Percentiles rank a stretch among this genome's conserved stretches.
These are phyloP conservation scores for Endomychus coccineus DNA, from an alignment of 2,888 invertebrate genomes.

Conservation along the genomic window DNA sequence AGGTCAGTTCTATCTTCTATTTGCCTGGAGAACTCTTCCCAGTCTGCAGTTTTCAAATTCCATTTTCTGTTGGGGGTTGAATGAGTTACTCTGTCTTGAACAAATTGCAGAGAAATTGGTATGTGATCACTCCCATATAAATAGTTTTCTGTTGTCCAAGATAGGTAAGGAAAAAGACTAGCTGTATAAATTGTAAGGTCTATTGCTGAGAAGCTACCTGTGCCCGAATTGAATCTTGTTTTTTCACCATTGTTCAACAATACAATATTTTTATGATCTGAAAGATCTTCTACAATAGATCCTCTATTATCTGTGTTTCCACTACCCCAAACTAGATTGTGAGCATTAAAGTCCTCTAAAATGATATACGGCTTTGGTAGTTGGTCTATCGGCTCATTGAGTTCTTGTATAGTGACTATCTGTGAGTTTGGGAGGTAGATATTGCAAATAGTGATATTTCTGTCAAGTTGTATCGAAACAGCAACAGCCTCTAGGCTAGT, in stretches of 20 bases:
- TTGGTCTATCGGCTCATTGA: conserved; percentile 9
- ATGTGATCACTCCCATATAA: conserved; percentile 9
- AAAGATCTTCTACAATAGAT: conserved; percentile 6
- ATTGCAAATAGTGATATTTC: conserved; percentile 9
- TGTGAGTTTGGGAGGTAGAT: conserved; percentile 9
- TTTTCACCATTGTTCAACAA: conserved; percentile 8
- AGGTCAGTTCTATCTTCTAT: no score
- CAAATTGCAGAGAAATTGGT: no score
- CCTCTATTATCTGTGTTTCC: conserved; percentile 5
- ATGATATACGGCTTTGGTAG: conserved; percentile 8
- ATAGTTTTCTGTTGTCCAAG: conserved; percentile 1
- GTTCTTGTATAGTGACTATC: conserved; percentile 3
- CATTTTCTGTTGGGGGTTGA: no score
- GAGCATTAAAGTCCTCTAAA: conserved; percentile 13
- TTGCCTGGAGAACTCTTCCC: no score
- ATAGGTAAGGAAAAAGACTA: conserved; percentile 1
- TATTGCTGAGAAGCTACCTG: conserved; percentile 7
- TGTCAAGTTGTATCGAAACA: not conserved
- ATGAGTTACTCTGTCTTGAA: no score
- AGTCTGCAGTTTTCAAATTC: no score
- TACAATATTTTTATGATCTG: conserved; percentile 3
- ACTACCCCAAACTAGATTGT: conserved; percentile 11
- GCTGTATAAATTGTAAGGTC: conserved; percentile 6
- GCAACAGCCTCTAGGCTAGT: conserved; percentile 3
- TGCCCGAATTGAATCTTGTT: conserved; percentile 5